Base-by-base conservation (phyloP, 2,797 vertebrate species). In the Pseudochromis fuscus region DNA sequence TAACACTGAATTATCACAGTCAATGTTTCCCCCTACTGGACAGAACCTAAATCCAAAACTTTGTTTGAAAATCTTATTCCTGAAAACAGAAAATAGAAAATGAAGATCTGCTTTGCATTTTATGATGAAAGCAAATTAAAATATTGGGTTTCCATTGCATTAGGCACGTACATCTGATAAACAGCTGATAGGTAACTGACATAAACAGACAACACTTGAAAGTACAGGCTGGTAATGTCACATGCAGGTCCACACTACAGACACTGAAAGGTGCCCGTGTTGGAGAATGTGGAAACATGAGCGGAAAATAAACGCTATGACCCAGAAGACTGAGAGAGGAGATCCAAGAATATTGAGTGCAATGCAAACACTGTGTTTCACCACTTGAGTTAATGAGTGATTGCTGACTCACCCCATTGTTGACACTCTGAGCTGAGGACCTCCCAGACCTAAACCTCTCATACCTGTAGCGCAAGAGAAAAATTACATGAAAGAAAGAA, bases 361-460 rank as follows among this genome's bases (percentile, higher is more conserved):
- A 56, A 79, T 55, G 30, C 13, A 67, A 61, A 51, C 15, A 40
- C 3, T 48, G 8, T 2, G 18, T 74, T 65, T 64, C 31, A 62
- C 25, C 55, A 48, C 24, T 23, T 23, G 40, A 40, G 11, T 18
- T n/a, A 44, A 8, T 1, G 15, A 48, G 13, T 15, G 28, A 59
- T n/a, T 25, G 56, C 30, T n/a, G 72, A 96, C 97, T 96, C 93
- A 99, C 98, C 87, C 97, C 97, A 12, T 98, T 98, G 90, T 95
- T 97, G 90, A 95, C 81, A 2, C 91, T 96, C 85, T 97, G 97
- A 72, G 93, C 93, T 0, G 94, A 89, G 3, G 95, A 92, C 77
- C 96, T 95, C 68, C 97, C 96, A 0, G 96, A 95, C 66, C 97
- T 92, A 81, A 96, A 99, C 68, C 97, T 89, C 75, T 99, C 97